Evolutionary conservation across 2,113 vertebrate species (phyloP), one percentile per base, ranked within the genome.

Genomic region (Balaeniceps rex): DNA sequence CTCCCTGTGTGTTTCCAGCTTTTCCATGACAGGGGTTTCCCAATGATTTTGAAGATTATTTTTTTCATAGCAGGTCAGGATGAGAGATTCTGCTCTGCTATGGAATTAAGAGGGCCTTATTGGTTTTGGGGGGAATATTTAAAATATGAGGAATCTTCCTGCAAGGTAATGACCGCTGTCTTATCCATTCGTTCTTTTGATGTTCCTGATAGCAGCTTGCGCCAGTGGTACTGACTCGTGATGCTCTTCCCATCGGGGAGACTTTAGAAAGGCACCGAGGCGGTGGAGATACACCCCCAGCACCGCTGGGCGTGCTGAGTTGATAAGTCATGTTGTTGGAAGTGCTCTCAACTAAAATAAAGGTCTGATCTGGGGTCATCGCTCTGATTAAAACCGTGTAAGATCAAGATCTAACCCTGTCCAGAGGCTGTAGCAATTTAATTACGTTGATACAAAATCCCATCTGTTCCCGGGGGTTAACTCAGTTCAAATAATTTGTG

Each of bases 1-100:
- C 96, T 95, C 81, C 84, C 77, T 63, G 61, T 83, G 12, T 89
- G 58, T 94, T 95, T 78, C 78, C 74, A n/a, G 46, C 40, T 87
- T 70, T 79, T 92, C 80, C 60, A 58, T 58, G 31, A 40, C 26
- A 40, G 21, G 19, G 46, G 1, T 95, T 81, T 88, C 38, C 49
- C 63, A 51, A 33, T 70, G 66, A 40, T 80, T 91, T 81, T 82
- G 34, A 54, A 80, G 34, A 6, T 19, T 54, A 51, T n/a, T 36
- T 63, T 47, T 75, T 78, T 54, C 31, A 47, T 12, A 81, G 18
- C 34, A 26, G 49, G 79, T 64, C 23, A 69, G 52, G n/a, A 83
- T 58, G 52, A 82, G 54, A 38, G 40, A 40, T 87, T 86, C 55
- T 89, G 22, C 40, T 58, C n/a, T 80, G 34, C 55, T 87, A 40